phyloP scores from a whole-genome alignment of 2,113 vertebrate species.

The Syrrhaptes paradoxus region DNA sequence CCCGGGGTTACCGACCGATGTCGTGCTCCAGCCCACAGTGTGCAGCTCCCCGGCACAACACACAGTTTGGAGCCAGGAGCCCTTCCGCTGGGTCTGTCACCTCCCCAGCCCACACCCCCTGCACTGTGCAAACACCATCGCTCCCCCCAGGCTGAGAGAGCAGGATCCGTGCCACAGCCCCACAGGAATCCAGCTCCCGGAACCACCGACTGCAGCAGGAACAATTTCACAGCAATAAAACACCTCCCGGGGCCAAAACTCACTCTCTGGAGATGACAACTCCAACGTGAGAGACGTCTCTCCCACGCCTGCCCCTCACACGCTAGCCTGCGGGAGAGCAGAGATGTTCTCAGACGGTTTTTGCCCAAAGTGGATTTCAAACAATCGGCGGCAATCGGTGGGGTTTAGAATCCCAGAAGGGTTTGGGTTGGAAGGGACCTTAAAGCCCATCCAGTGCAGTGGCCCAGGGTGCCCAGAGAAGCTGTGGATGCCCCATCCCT shows the following conservation, averaged over 20 bases:
- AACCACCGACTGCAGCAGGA: background rate
- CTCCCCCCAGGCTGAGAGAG: background rate
- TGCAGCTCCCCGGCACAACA: accelerated
- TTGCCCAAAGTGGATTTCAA: background rate
- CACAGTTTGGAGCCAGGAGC: background rate
- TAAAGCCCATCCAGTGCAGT: too few relatives aligned
- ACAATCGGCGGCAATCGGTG: background rate
- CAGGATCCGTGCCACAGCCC: background rate
- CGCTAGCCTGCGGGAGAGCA: background rate
- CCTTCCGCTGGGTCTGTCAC: background rate
- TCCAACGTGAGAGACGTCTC: background rate
- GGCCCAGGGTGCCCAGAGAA: too few relatives aligned
- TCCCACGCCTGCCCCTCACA: background rate
- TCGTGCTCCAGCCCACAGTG: background rate
- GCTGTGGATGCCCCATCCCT: too few relatives aligned
- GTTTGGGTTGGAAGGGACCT: too few relatives aligned
- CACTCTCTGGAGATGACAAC: background rate
- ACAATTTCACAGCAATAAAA: background rate
- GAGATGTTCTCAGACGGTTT: background rate
- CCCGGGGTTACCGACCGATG: accelerated
- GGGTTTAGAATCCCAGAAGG: background rate
- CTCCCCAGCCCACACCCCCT: background rate
- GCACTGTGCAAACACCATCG: background rate
- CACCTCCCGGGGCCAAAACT: background rate
- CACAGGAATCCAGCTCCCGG: accelerated